Base-by-base conservation (phyloP, 2,797 vertebrate genomes). In the Pipistrellus pygmaeus region DNA sequence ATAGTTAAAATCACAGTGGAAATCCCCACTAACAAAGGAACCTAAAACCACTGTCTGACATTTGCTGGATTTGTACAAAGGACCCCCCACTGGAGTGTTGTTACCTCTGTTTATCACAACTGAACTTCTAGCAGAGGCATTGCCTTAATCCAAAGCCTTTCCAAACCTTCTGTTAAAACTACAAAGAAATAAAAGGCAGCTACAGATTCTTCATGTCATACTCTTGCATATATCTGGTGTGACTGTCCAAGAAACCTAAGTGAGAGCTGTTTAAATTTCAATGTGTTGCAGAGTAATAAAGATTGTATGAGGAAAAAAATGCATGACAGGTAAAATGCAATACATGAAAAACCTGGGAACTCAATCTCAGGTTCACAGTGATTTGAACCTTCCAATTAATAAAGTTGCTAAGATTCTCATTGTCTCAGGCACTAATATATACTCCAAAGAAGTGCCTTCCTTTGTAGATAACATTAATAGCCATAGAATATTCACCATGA, bases 1-100 rank as follows among this genome's bases (percentile, higher is more conserved):
- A 14, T 30, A 91, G 84, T 46, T 94, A 41, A 96, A 88, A 75
- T 44, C 53, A 88, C 88, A 95, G 9, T 73, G 77, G 64, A 90
- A 81, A 17, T 88, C 21, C 17, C 84, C 2, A 48, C 66, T 62
- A 73, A 66, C 27, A 95, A 20, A 20, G 10, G 6, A 94, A 93
- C 10, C 10, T 17, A 35, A 84, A 62, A 18, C 0, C 6, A 48
- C 23, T 90, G 46, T 3, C 46, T 84, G 23, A 91, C 96, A 96
- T 88, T 71, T 44, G 82, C 1, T 1, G 73, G 13, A 72, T 95
- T 92, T 95, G 1, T 6, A 64, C 66, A 87, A 82, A 95, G 4
- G 8, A 0, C 4, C 89, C 81, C 2, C 30, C 1, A 30, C 23
- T 23, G 25, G 76, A 77, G 25, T 46, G 9, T 12, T 66, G 20